Base-by-base conservation (phyloP, 2,797 vertebrate genomes). In the Platalea minor region DNA sequence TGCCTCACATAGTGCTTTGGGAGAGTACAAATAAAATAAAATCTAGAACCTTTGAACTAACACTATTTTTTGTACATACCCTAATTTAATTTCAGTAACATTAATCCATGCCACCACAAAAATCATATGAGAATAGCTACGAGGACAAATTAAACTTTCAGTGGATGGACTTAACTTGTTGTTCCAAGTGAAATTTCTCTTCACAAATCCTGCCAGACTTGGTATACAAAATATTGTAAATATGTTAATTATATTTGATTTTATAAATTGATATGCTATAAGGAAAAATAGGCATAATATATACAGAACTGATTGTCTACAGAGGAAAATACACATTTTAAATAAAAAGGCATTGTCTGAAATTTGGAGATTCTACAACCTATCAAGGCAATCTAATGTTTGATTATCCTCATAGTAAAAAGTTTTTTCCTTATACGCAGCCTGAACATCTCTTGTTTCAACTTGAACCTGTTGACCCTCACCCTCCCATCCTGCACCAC, bases 341-440 rank as follows among this genome's bases (percentile, higher is more conserved):
- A 74, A 70, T 56, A 50, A 51, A 33, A 35, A 33, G 0, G 0
- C 8, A 6, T 9, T 59, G 25, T 28, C 13, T 56, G 31, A 29
- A 59, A 41, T 68, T 31, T 48, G 10, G 5, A 29, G 8, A 37
- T 79, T 79, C 31, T 72, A 14, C 6, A 43, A 9, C 8, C 5
- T 33, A 0, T n/a, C 12, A 68, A n/a, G 28, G 7, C 4, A 88
- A 35, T 64, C 17, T 77, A 45, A 56, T 35, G 10, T 2, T 67
- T 72, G 6, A 57, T 77, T 86, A 41, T 41, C 9, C 2, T 43
- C 24, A 25, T 4, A 50, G 8, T 20, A 48, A 74, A 29, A 35
- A 56, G 0, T 9, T 54, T 67, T 79, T 90, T 17, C 15, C 0
- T 59, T 60, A 35, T 51, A 25, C 0, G 1, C 26, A 51, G 3